phyloP scores from a whole-genome alignment of 2,113 vertebrate genomes.

The Potamarius usumacintae region DNA sequence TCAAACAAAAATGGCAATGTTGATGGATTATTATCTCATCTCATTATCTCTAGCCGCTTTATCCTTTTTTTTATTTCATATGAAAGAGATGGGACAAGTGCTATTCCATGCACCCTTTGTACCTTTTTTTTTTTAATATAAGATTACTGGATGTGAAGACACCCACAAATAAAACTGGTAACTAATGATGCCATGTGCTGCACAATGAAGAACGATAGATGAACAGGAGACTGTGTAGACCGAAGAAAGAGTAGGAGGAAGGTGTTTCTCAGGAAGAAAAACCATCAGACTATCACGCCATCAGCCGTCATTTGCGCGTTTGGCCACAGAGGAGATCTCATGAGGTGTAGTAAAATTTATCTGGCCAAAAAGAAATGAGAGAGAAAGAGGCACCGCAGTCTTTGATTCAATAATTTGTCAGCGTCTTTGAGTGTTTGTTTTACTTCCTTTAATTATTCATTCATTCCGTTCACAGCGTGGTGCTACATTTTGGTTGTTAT shows the following conservation, averaged over 20 bases:
- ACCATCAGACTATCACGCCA: neutral
- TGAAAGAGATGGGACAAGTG: neutral
- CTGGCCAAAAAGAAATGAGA: conserved; percentile 17
- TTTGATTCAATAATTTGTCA: neutral
- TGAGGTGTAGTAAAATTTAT: conserved; percentile 6
- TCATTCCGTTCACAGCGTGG: neutral
- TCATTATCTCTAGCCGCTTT: no score
- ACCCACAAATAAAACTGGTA: neutral
- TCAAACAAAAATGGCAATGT: neutral
- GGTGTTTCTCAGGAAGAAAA: neutral
- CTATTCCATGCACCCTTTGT: neutral
- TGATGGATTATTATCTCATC: no score
- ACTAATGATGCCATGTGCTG: neutral
- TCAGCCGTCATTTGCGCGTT: neutral
- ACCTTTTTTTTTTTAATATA: neutral
- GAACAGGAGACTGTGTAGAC: neutral
- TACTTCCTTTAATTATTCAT: neutral
- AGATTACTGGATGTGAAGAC: neutral
- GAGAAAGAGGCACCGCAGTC: neutral
- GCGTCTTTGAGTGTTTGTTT: neutral
- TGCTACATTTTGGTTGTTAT: neutral
- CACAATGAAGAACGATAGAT: neutral
- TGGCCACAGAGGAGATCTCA: neutral
- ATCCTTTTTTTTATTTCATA: neutral
- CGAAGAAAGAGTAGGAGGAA: neutral